Base-by-base conservation (phyloP, 2,797 vertebrate species). In the Gadopsis bispinosus region DNA sequence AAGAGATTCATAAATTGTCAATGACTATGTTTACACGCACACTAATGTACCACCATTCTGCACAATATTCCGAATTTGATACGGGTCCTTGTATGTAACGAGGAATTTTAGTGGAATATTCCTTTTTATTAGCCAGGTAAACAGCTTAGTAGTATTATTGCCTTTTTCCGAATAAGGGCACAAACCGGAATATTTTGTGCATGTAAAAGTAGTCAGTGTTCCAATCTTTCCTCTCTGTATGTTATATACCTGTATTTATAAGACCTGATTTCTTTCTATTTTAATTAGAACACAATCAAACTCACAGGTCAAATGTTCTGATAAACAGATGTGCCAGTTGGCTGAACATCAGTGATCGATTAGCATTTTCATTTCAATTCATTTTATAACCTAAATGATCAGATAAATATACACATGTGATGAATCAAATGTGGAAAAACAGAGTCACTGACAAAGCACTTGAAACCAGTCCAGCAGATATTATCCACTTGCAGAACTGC, bases 181-280 rank as follows among this genome's bases (percentile, higher is more conserved):
- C 9, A 39, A 39, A 39, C 1, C 1, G 1, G 37, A 39, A 39
- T 39, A 10, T 39, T 39, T 39, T 39, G 37, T 39, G 8, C 37
- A 39, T 39, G 37, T 39, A 39, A 39, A 39, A 39, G 37, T 39
- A 39, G 4, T 29, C 16, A 58, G 19, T 51, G 7, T 37, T 50
- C 5, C 9, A 19, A 7, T 64, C 7, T 39, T 75, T 26, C 13
- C 22, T 20, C 9, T 35, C 8, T 31, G 0, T 74, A 22, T 50
- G 45, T n/a, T 55, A 48, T 39, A 54, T 47, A 16, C 12, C 10
- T 66, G 4, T 31, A 64, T 43, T 47, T 47, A 51, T 19, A 55
- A 55, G 0, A 64, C 39, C 29, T 35, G 39, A 22, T 63, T 54
- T 69, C 16, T 65, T 50, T 63, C 19, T 63, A 11, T 73, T 63